Conservation (phyloP, 2,888 invertebrate species). For the Hedychridium roseum region DNA sequence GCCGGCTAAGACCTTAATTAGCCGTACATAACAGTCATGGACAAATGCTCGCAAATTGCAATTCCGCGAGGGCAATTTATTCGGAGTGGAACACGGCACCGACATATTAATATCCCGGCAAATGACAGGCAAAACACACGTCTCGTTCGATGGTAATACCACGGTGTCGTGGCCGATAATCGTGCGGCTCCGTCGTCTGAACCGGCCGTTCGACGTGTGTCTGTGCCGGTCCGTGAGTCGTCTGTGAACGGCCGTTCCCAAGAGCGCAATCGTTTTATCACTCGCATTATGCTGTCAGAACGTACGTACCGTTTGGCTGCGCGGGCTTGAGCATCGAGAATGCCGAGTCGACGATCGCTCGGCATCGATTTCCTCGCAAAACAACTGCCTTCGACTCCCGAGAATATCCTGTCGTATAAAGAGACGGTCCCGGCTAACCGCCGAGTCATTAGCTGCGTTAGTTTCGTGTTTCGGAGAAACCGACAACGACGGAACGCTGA, state of each 20-base stretch:
- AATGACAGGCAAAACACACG: constrained; percentile 36
- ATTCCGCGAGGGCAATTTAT: constrained; percentile 30
- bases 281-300: constrained; percentile 8
- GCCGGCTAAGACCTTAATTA: constrained; percentile 5
- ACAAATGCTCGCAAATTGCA: constrained; percentile 31
- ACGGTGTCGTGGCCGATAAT: constrained; percentile 25
- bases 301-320: not conserved
- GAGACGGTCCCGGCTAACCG: too few relatives aligned
- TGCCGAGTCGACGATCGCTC: not conserved
- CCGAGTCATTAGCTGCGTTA: too few relatives aligned
- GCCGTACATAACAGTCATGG: constrained; percentile 13
- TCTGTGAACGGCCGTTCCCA: not conserved
- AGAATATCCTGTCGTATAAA: too few relatives aligned
- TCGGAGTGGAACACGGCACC: constrained; percentile 13
- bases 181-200: constrained; percentile 8
- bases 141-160: constrained; percentile 31
- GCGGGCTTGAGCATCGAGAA: not conserved
- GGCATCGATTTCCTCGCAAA: not conserved
- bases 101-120: constrained; percentile 33
- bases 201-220: too few relatives aligned
- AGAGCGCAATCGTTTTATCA: not conserved
- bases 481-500: too few relatives aligned
- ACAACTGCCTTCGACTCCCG: not conserved
- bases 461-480: too few relatives aligned
- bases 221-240: too few relatives aligned